These are phyloP conservation scores for Drosophila nr. perissopoda DNA, from an alignment of 2,888 invertebrate species.

Conservation along the genomic window DNA sequence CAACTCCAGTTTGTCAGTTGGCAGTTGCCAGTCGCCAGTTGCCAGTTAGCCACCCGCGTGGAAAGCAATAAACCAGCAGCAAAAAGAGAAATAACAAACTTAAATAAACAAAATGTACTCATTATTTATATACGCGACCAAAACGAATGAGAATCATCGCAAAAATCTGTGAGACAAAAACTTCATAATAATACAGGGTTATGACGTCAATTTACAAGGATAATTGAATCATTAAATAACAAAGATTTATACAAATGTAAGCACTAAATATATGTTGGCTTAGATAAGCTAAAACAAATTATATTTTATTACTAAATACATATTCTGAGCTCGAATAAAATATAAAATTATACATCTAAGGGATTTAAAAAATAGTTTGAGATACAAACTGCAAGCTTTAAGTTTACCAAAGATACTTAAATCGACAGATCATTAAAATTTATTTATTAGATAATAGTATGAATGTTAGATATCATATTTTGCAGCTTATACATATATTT, in stretches of 20 bases:
- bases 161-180: slow-evolving; percentile 62
- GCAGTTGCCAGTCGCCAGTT: slow-evolving; percentile 38
- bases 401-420: background rate
- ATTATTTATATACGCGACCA: slow-evolving; percentile 75
- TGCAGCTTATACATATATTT: background rate
- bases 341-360: no score
- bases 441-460: background rate
- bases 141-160: slow-evolving; percentile 57
- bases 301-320: background rate
- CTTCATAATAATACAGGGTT: slow-evolving; percentile 59
- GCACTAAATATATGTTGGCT: background rate
- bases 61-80: slow-evolving; percentile 75
- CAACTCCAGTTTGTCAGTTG: slow-evolving; percentile 33
- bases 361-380: no score
- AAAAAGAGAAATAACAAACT: slow-evolving; percentile 69
- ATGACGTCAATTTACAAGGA: background rate
- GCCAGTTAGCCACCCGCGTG: slow-evolving; percentile 67
- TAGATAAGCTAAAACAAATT: background rate
- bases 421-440: background rate
- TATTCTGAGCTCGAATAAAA: background rate
- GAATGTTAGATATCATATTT: background rate
- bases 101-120: slow-evolving; percentile 79
- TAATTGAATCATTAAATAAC: background rate
- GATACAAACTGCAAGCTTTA: no score
- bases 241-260: background rate